These are phyloP conservation scores for Seladonia tumulorum DNA, from an alignment of 2,888 invertebrate species.

Conservation along the genomic window DNA sequence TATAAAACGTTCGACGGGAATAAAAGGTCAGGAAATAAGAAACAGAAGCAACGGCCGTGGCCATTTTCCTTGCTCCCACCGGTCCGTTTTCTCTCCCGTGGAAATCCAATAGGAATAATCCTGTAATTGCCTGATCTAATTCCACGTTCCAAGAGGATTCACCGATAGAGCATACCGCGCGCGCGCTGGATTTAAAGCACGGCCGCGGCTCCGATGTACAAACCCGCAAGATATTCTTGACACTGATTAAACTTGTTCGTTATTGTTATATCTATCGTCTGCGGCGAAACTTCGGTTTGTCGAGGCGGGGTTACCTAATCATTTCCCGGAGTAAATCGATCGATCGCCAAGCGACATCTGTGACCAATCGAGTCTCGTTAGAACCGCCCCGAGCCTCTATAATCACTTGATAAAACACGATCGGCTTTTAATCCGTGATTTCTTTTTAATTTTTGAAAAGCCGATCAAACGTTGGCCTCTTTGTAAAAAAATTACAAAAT, in stretches of 20 bases:
- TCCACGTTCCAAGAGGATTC: constrained; percentile 51
- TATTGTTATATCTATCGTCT: constrained; percentile 47
- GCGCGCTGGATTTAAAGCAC: constrained; percentile 57
- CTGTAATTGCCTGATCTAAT: constrained; percentile 71
- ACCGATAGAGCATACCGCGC: constrained; percentile 54
- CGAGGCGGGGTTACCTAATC: constrained; percentile 40
- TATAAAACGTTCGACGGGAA: constrained; percentile 29
- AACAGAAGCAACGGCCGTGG: neutral
- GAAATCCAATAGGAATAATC: constrained; percentile 66
- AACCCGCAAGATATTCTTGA: constrained; percentile 55
- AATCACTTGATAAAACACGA: neutral
- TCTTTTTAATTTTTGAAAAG: too few relatives aligned
- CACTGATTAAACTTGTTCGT: constrained; percentile 69
- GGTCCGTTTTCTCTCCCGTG: constrained; percentile 26
- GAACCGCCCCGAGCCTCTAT: neutral
- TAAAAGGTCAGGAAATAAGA: neutral
- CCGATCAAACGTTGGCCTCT: too few relatives aligned
- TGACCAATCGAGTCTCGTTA: constrained; percentile 19
- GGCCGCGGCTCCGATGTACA: constrained; percentile 19
- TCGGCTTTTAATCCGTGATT: neutral
- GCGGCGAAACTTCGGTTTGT: constrained; percentile 19
- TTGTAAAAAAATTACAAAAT: too few relatives aligned
- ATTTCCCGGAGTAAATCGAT: constrained; percentile 54
- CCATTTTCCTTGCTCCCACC: constrained; percentile 5
- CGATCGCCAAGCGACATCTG: constrained; percentile 27